Evolutionary conservation across 35 echinoderm and acorn worm species (phyloP).

Genomic region (Diadema setosum): DNA sequence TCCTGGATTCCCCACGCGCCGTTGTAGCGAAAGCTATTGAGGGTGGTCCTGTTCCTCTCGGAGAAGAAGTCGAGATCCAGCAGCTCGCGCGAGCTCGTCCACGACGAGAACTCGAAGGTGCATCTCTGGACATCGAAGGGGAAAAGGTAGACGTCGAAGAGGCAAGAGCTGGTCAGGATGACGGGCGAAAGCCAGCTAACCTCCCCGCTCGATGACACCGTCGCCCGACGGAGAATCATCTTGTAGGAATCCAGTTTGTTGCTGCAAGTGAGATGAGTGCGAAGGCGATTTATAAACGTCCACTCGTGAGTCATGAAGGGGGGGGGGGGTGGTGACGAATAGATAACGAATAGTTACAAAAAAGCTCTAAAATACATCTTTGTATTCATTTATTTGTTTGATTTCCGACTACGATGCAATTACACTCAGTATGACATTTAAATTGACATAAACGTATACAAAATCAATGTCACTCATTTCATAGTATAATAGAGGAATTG

Average conservation of each 20-base stretch:
- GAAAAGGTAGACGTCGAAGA: background rate
- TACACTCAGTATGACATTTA: too few relatives aligned
- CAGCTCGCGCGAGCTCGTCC: background rate
- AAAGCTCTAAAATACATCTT: background rate
- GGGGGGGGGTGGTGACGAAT: background rate
- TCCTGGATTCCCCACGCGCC: background rate
- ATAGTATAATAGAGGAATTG: too few relatives aligned
- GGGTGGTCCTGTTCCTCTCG: background rate
- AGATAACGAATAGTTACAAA: background rate
- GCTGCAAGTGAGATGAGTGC: background rate
- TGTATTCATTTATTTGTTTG: background rate
- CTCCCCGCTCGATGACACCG: background rate
- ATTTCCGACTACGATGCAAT: background rate
- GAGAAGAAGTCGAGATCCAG: background rate
- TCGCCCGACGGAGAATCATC: background rate
- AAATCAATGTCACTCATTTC: too few relatives aligned
- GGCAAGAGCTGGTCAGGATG: background rate
- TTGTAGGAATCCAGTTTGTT: background rate
- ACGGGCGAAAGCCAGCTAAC: background rate
- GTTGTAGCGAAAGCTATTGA: background rate
- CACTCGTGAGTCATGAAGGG: background rate
- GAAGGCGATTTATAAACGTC: background rate
- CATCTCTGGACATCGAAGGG: conserved; percentile 8
- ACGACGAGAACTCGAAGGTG: background rate
- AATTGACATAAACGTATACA: too few relatives aligned